Evolutionary conservation across 2,113 vertebrate genomes (phyloP).

Genomic region (Myodes glareolus): DNA sequence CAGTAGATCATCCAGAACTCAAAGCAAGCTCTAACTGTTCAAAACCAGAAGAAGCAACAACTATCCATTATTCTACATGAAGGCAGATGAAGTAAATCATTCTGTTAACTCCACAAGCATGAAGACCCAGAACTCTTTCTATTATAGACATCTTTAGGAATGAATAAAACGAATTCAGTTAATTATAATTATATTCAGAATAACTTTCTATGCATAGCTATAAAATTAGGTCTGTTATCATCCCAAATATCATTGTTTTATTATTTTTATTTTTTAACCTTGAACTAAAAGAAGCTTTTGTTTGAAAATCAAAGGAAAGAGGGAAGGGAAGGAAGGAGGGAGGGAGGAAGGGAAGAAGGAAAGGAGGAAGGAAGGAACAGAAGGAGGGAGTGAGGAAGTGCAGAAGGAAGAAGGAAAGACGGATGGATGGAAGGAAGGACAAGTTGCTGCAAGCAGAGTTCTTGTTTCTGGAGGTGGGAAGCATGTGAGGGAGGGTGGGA

Average conservation of each 20-base stretch:
- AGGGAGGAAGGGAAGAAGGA: rapidly evolving
- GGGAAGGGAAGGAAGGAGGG: too few species aligned
- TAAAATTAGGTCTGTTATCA: slow-evolving; percentile 31
- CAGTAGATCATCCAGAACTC: background rate
- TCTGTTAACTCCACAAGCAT: slow-evolving; percentile 47
- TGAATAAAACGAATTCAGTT: slow-evolving; percentile 35
- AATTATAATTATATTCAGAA: slow-evolving; percentile 44
- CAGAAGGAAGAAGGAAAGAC: rapidly evolving
- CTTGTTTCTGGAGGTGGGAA: background rate
- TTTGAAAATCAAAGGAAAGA: background rate
- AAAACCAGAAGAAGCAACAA: background rate
- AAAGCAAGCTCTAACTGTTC: background rate
- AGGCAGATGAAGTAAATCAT: background rate
- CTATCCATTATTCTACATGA: background rate
- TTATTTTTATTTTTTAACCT: slow-evolving; percentile 47
- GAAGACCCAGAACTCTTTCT: slow-evolving; percentile 20
- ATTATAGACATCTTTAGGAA: slow-evolving; percentile 35
- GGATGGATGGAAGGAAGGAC: rapidly evolving
- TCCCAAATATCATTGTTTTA: slow-evolving; percentile 38
- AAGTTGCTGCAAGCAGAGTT: background rate
- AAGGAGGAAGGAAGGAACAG: rapidly evolving
- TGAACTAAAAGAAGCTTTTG: background rate
- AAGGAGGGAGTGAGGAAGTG: rapidly evolving
- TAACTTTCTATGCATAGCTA: slow-evolving; percentile 38
- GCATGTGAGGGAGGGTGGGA: background rate